A percentile compares a stretch with the other conserved stretches of the same genome.
phyloP scores from a whole-genome alignment of 2,113 vertebrate species.

The Kryptolebias marmoratus region DNA sequence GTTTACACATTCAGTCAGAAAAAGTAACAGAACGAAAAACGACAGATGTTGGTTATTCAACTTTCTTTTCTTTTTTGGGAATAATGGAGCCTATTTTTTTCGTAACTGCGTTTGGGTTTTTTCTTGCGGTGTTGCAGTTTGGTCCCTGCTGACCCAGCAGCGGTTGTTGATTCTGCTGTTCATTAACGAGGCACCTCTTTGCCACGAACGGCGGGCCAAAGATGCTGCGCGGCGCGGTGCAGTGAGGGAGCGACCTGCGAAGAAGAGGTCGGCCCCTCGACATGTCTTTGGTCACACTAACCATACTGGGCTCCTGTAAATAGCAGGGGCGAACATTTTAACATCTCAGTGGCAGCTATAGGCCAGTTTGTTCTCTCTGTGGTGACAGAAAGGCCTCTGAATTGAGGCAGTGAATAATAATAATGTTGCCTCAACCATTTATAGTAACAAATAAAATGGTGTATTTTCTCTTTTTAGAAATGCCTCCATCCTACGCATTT shows the following conservation, averaged over 20 bases:
- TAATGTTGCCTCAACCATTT: background rate
- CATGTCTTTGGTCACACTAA: conserved; percentile 16
- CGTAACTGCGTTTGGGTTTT: background rate
- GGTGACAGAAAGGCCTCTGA: conserved; percentile 29
- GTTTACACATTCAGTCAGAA: conserved; percentile 53
- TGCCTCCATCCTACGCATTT: no score
- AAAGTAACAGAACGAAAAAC: conserved; percentile 31
- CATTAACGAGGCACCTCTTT: conserved; percentile 53
- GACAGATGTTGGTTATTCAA: conserved; percentile 1
- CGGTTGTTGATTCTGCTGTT: conserved; percentile 47
- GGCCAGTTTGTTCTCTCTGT: conserved; percentile 35
- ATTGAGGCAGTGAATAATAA: no score
- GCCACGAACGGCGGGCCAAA: conserved; percentile 31
- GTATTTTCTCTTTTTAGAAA: no score
- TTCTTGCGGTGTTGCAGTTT: background rate
- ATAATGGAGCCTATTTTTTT: no score
- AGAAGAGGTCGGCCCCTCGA: conserved; percentile 23
- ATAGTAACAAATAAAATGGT: no score
- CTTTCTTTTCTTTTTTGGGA: background rate
- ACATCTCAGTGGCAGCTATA: conserved; percentile 47
- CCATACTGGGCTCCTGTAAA: conserved; percentile 21
- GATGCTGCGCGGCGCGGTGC: background rate
- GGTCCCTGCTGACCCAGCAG: conserved; percentile 16
- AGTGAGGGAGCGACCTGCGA: conserved; percentile 10
- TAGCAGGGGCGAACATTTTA: background rate